Conservation (phyloP, 2,888 invertebrate genomes). For the Amblyjoppa proteus region DNA sequence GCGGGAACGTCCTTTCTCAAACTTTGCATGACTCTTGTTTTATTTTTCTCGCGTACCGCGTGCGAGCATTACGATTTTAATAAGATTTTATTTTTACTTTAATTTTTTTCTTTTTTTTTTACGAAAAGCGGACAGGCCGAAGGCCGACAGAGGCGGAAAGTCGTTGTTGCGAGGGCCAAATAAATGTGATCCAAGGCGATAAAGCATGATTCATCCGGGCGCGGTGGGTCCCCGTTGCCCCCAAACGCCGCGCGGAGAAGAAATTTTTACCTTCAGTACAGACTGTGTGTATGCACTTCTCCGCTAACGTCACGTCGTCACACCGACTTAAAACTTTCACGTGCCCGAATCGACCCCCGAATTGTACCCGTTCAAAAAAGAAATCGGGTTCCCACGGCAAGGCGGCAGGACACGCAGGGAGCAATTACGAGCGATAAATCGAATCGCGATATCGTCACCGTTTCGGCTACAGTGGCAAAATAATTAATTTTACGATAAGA, state of each 20-base stretch:
- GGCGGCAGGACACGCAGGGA: constrained; percentile 16
- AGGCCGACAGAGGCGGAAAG: background rate
- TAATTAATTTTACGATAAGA: constrained; percentile 52
- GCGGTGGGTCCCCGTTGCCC: background rate
- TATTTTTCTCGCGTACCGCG: background rate
- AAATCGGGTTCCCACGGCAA: constrained; percentile 16
- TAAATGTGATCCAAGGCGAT: constrained; percentile 22
- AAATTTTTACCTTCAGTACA: constrained; percentile 35
- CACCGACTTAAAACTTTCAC: constrained; percentile 40
- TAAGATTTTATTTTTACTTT: background rate
- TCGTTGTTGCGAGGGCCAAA: background rate
- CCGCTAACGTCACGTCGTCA: background rate
- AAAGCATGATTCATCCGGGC: constrained; percentile 32
- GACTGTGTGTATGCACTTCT: background rate
- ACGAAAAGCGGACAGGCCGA: background rate
- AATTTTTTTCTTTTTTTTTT: background rate
- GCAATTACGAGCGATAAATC: constrained; percentile 62
- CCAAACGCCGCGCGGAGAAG: background rate
- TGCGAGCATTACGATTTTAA: background rate
- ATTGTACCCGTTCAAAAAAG: constrained; percentile 36
- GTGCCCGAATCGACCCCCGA: constrained; percentile 25
- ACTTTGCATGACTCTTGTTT: background rate
- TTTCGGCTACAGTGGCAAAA: constrained; percentile 36
- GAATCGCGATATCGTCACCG: constrained; percentile 31
- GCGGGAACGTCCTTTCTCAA: background rate